Percentiles rank a stretch among this genome's conserved stretches.
Evolutionary conservation across 1,140 invertebrate species (phyloP).

Genomic region (Drosophila busckii): DNA sequence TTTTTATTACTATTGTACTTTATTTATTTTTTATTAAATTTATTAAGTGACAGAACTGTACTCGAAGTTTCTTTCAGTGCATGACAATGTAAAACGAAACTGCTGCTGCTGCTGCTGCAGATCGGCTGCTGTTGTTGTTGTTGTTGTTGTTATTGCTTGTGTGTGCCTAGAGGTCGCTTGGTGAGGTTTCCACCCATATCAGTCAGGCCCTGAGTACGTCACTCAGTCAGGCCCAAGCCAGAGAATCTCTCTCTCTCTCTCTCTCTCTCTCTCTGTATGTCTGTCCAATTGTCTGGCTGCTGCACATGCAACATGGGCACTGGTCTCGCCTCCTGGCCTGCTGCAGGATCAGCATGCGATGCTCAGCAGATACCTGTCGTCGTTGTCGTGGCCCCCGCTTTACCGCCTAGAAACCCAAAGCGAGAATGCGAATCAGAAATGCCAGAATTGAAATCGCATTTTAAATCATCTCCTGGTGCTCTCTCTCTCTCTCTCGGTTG

Average conservation of each 20-base stretch:
- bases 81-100: not conserved
- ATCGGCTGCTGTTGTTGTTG: too few species aligned
- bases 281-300: conserved; percentile 9
- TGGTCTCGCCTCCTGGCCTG: conserved; percentile 45
- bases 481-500: conserved; percentile 2
- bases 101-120: conserved; percentile 12
- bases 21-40: not conserved
- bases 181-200: conserved; percentile 62
- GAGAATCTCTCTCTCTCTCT: conserved; percentile 20
- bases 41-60: too few species aligned
- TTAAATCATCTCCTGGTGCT: conserved; percentile 67
- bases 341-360: conserved; percentile 68
- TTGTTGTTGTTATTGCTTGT: too few species aligned
- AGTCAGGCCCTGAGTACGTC: conserved; percentile 66
- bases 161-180: conserved; percentile 5
- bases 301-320: conserved; percentile 59
- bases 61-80: conserved; percentile 20
- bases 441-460: conserved; percentile 79
- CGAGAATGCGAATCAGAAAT: conserved; percentile 75
- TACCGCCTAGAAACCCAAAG: conserved; percentile 11
- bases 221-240: conserved; percentile 59
- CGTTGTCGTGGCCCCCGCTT: not conserved
- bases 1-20: too few species aligned
- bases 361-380: conserved; percentile 29
- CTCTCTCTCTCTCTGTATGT: conserved; percentile 7